phyloP scores from a whole-genome alignment of 2,113 vertebrate genomes.

The Ceyx margarethae region DNA sequence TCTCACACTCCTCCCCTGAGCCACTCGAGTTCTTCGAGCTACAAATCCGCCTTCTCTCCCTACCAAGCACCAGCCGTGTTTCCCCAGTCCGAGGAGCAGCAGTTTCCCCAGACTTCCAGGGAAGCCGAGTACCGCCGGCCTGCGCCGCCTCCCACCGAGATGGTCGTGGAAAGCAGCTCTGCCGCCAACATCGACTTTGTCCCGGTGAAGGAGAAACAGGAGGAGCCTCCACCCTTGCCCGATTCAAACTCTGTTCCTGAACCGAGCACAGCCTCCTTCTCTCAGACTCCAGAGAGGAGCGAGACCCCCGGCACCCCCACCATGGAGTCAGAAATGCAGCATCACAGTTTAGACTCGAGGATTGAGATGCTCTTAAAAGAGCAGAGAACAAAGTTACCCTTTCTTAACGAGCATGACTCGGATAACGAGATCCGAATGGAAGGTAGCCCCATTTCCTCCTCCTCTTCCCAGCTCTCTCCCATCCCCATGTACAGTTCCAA shows the following conservation, averaged over 20 bases:
- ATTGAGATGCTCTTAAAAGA: conserved; percentile 99
- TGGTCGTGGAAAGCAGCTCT: conserved; percentile 62
- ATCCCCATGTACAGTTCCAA: conserved; percentile 80
- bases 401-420: conserved; percentile 88
- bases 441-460: conserved; percentile 95
- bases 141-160: conserved; percentile 61
- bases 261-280: conserved; percentile 74
- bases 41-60: conserved; percentile 88
- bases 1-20: conserved; percentile 80
- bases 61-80: conserved; percentile 88
- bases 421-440: conserved; percentile 93
- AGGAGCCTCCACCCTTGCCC: conserved; percentile 84
- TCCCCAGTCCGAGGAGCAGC: conserved; percentile 78
- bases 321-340: conserved; percentile 84
- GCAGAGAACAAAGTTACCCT: conserved; percentile 92
- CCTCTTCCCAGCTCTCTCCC: conserved; percentile 94
- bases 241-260: conserved; percentile 81
- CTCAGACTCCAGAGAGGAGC: conserved; percentile 85
- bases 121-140: conserved; percentile 86
- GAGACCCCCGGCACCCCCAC: conserved; percentile 88
- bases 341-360: conserved; percentile 94
- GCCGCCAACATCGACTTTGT: conserved; percentile 72
- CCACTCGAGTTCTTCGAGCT: conserved; percentile 75
- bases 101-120: conserved; percentile 76
- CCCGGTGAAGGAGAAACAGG: conserved; percentile 81